phyloP scores from a whole-genome alignment of 2,113 vertebrate species.

The Etheostoma spectabile region DNA sequence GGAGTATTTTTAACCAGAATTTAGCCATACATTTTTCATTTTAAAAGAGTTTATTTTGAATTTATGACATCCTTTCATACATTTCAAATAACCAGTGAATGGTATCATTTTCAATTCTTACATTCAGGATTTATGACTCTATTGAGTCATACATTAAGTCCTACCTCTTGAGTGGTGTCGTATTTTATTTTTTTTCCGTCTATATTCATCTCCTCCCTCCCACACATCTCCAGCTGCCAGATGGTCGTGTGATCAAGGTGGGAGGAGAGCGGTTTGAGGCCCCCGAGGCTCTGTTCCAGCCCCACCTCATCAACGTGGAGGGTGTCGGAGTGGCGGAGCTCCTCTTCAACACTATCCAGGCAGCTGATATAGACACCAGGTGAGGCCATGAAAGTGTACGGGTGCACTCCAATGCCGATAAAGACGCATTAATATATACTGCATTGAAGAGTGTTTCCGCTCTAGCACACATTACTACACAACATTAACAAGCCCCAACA shows the following conservation, averaged over 20 bases:
- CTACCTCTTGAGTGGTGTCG: slow-evolving; percentile 37
- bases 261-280: slow-evolving; percentile 98
- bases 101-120: slow-evolving; percentile 1
- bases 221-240: slow-evolving; percentile 89
- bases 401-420: neutral
- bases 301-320: slow-evolving; percentile 99
- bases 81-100: neutral
- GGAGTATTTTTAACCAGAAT: slow-evolving; percentile 1
- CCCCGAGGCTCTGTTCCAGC: slow-evolving; percentile 97
- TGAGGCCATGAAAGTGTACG: slow-evolving; percentile 61
- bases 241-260: slow-evolving; percentile 98
- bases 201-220: slow-evolving; percentile 54
- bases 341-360: slow-evolving; percentile 99
- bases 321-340: slow-evolving; percentile 97
- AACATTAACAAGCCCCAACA: neutral
- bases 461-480: neutral
- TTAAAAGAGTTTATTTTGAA: neutral
- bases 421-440: neutral
- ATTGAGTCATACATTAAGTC: slow-evolving; percentile 46
- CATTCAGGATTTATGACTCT: slow-evolving; percentile 15
- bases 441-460: neutral
- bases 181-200: neutral
- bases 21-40: neutral
- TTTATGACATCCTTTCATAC: slow-evolving; percentile 11
- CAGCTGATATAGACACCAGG: slow-evolving; percentile 98